Base-by-base conservation (phyloP, 2,888 invertebrate genomes). In the Poecilus cupreus region DNA sequence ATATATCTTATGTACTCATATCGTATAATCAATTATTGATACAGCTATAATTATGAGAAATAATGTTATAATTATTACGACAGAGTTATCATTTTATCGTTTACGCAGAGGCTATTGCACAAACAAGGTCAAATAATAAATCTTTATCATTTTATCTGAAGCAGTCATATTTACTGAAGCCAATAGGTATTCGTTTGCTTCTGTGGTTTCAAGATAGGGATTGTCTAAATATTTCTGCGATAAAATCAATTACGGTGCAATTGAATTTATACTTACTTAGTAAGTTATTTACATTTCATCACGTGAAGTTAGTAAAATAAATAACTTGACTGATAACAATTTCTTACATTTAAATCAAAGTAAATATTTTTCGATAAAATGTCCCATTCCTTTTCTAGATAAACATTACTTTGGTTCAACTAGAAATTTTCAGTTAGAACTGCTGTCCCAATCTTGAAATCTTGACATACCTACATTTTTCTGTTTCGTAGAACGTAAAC, bases 351-450 rank as follows among this genome's bases (percentile, higher is more conserved):
- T 60, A 20, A 54, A 54, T 54, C 54, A 60, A 60, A 60, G 24
- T 13, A 60, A 60, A 60, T 60, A 60, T 60, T 54, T 10, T 22
- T 26, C 3, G 54, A 54, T 54, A 60, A 60, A 4, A 4, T 10
- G 60, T 60, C n/a, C 11, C 10, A 54, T 54, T 54, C 20, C 22
- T 54, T 20, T 54, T 11, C 6, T 26, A 26, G n/a, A 26, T 51
- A 26, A 26, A 60, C 26, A 43, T 24, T 60, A 13, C n/a, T 26
- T 24, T 60, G 5, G 6, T 32, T 11, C 3, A 54, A 24, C 60
- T 60, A 60, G 60, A 11, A 60, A 60, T 60, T 60, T 24, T 60
- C 60, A 60, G 60, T 60, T 60, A 60, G 24, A 60, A 60, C 60
- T 60, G 60, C 60, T 60, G 26, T n/a, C 57, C n/a, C n/a, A n/a